Conservation (phyloP, 2,888 invertebrate genomes). For the Noctuana brunneofusca region DNA sequence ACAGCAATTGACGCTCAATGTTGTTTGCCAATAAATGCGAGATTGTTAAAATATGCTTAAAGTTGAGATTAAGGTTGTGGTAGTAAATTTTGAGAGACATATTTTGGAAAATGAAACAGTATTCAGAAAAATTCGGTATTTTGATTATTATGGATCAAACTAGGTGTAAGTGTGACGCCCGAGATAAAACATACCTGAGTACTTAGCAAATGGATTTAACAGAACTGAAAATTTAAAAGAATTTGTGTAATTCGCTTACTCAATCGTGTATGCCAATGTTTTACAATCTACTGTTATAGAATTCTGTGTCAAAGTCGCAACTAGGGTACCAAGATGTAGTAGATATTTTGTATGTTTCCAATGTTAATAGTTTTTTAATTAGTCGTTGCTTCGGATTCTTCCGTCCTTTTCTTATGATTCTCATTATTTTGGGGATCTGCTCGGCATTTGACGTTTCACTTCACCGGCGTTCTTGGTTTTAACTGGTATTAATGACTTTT, state of each 20-base stretch:
- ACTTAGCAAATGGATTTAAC: conserved; percentile 41
- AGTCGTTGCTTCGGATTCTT: conserved; percentile 75
- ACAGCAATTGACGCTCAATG: conserved; percentile 10
- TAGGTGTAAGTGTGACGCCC: conserved; percentile 68
- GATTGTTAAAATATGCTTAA: conserved; percentile 75
- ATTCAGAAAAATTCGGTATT: conserved; percentile 70
- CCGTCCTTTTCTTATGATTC: conserved; percentile 73
- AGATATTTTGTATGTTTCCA: conserved; percentile 54
- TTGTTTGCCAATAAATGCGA: conserved; percentile 31
- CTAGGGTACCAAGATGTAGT: conserved; percentile 70
- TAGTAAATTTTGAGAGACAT: conserved; percentile 77
- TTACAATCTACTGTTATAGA: conserved; percentile 50
- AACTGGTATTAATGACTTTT: conserved; percentile 29
- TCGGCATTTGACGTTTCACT: conserved; percentile 26
- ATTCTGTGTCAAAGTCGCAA: conserved; percentile 77
- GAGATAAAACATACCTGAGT: conserved; percentile 44
- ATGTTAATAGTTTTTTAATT: conserved; percentile 57
- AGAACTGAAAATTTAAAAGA: conserved; percentile 41
- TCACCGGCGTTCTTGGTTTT: conserved; percentile 23
- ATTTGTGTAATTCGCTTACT: conserved; percentile 36
- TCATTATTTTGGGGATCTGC: conserved; percentile 38
- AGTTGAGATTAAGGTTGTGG: conserved; percentile 78
- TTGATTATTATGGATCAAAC: conserved; percentile 64
- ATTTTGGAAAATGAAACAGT: conserved; percentile 78
- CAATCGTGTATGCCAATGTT: conserved; percentile 47